phyloP scores from a whole-genome alignment of 2,888 invertebrate species.

The Tachystola acroxantha region DNA sequence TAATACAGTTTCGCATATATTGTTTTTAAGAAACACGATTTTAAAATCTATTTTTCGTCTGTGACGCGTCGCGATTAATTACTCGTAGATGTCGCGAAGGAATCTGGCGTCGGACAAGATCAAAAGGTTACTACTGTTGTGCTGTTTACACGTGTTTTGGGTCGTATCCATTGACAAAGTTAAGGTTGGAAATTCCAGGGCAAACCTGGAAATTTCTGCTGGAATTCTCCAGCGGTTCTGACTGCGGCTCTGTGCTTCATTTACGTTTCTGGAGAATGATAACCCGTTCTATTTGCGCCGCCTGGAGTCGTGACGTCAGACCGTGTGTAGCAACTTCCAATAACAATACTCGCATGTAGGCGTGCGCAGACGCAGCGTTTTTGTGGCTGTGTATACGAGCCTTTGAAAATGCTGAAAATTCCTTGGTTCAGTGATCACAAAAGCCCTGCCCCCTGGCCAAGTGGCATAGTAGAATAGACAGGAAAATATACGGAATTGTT shows the following conservation, averaged over 20 bases:
- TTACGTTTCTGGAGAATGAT: conserved; percentile 64
- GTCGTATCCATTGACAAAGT: background rate
- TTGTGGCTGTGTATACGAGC: background rate
- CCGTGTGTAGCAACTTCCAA: background rate
- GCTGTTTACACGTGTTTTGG: conserved; percentile 11
- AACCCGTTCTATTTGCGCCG: conserved; percentile 55
- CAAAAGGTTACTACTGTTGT: conserved; percentile 5
- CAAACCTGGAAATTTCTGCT: conserved; percentile 13
- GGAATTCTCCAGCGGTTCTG: conserved; percentile 46
- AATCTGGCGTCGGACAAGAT: conserved; percentile 7
- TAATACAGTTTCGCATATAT: conserved; percentile 30
- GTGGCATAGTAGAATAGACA: too few relatives aligned
- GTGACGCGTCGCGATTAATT: conserved; percentile 15
- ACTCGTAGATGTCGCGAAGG: conserved; percentile 5
- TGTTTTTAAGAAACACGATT: conserved; percentile 10
- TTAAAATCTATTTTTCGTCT: conserved; percentile 14
- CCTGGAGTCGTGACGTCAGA: conserved; percentile 4
- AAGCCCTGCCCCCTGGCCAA: too few relatives aligned
- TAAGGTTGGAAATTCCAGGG: background rate
- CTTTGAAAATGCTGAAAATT: too few relatives aligned
- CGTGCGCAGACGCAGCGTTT: background rate
- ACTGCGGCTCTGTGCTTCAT: conserved; percentile 52
- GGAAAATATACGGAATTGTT: too few relatives aligned
- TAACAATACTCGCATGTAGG: background rate
- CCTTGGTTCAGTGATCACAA: too few relatives aligned